A percentile compares a stretch with the other conserved stretches of the same genome.
phyloP scores from a whole-genome alignment of 2,888 invertebrate genomes.

The Harmothoe impar region DNA sequence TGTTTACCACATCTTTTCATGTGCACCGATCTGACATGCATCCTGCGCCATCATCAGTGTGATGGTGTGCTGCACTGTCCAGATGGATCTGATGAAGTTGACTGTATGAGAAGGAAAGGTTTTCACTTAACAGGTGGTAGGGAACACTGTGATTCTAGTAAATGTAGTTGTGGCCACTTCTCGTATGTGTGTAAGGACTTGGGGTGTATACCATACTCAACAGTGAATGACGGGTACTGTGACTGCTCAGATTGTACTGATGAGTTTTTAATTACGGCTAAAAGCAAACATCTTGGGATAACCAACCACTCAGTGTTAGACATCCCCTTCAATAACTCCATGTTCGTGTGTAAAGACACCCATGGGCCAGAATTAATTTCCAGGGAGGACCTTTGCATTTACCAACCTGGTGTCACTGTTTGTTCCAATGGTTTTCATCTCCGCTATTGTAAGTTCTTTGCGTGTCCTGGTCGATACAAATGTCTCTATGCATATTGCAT shows the following conservation, averaged over 20 bases:
- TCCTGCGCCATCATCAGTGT: background rate
- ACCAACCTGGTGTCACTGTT: background rate
- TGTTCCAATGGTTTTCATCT: background rate
- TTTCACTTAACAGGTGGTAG: background rate
- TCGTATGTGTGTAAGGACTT: background rate
- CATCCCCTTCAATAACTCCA: background rate
- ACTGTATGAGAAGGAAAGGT: background rate
- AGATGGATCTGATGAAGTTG: background rate
- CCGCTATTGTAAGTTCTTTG: background rate
- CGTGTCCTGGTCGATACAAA: background rate
- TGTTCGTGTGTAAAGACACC: background rate
- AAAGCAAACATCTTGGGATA: background rate
- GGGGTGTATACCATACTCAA: background rate
- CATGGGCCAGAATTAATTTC: background rate
- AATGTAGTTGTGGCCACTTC: background rate
- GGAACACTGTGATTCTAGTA: background rate
- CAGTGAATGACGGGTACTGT: constrained; percentile 1
- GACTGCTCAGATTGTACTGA: background rate
- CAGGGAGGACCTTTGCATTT: background rate
- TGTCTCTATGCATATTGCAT: background rate
- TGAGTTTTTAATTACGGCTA: background rate
- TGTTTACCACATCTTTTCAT: background rate
- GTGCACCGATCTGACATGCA: background rate
- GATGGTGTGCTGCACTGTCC: background rate
- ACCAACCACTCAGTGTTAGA: background rate